phyloP scores from a whole-genome alignment of 2,113 vertebrate genomes.

The Bolborhynchus lineola region DNA sequence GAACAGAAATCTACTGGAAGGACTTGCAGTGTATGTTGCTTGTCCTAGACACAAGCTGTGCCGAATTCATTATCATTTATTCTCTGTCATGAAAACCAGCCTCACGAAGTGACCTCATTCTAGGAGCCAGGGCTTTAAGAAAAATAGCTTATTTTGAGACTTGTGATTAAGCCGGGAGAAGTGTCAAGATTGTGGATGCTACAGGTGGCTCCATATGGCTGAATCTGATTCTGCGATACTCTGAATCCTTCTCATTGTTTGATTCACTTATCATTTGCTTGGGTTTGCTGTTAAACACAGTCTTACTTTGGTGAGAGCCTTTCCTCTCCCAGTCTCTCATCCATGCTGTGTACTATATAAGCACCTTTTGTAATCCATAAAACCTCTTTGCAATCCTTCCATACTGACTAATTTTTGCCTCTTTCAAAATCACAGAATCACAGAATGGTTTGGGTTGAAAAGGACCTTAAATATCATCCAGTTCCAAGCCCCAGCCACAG shows the following conservation, averaged over 20 bases:
- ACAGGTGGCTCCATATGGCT: background rate
- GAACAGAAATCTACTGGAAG: background rate
- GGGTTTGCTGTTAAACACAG: background rate
- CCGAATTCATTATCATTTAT: background rate
- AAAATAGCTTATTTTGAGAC: background rate
- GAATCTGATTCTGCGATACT: background rate
- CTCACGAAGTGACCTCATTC: background rate
- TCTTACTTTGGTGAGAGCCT: background rate
- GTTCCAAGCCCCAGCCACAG: background rate
- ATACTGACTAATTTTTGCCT: background rate
- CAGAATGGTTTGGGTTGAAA: background rate
- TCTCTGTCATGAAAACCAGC: background rate
- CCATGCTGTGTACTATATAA: background rate
- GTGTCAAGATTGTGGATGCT: background rate
- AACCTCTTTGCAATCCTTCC: background rate
- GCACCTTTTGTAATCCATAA: background rate
- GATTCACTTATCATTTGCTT: background rate
- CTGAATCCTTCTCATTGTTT: background rate
- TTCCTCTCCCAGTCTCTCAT: background rate
- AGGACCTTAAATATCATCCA: background rate
- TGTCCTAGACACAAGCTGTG: background rate
- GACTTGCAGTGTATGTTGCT: background rate
- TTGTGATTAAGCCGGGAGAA: background rate
- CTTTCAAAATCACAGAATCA: background rate
- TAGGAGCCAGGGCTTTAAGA: background rate